Conservation (phyloP, 2,113 vertebrate species). For the Microcebus griseorufus region DNA sequence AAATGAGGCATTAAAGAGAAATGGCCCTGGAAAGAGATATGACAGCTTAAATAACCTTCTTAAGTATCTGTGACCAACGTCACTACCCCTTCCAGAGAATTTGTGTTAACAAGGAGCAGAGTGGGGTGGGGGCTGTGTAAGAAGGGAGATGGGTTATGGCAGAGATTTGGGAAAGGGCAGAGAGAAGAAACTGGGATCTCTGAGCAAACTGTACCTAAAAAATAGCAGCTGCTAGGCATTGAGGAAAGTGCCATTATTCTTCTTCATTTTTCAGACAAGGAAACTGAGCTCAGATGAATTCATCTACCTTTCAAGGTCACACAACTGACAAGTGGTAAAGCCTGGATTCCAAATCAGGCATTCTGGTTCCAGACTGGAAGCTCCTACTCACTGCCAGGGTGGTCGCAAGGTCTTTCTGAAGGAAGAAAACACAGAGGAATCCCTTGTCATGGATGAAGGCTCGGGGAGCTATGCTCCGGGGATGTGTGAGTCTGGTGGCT, state of each 20-base stretch:
- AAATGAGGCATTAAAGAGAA: neutral
- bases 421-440: neutral
- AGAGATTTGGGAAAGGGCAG: neutral
- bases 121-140: neutral
- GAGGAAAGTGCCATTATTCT: neutral
- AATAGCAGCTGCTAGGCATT: neutral
- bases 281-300: neutral
- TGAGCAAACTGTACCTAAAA: neutral
- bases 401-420: neutral
- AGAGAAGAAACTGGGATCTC: neutral
- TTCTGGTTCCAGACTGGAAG: neutral
- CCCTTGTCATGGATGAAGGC: neutral
- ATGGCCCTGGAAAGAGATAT: neutral
- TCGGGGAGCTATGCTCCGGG: neutral
- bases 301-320: neutral
- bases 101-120: neutral
- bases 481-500: neutral
- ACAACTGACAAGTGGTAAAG: neutral
- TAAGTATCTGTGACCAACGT: neutral
- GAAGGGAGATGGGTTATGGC: neutral
- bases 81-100: neutral
- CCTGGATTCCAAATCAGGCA: neutral
- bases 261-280: neutral
- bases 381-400: neutral
- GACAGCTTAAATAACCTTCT: neutral